phyloP scores from a whole-genome alignment of 2,113 vertebrate genomes.

The Calyptomena viridis region DNA sequence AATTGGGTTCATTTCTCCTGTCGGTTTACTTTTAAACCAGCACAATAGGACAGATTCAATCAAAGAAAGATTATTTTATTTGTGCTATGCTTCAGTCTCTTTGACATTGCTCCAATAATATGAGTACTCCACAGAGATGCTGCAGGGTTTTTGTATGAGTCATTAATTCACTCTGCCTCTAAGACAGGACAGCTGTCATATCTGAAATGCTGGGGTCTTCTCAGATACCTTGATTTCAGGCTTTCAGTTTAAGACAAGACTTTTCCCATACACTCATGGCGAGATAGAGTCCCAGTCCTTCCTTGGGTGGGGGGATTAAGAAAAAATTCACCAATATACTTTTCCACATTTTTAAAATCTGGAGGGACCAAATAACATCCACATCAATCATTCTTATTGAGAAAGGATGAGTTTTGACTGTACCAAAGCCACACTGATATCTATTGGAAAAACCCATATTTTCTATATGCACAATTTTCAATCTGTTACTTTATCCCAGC shows the following conservation, averaged over 20 bases:
- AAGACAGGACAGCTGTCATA: not conserved
- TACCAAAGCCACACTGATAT: not conserved
- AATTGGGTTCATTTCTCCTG: no score
- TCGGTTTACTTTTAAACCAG: no score
- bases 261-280: accelerated
- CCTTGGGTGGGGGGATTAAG: not conserved
- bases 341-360: not conserved
- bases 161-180: not conserved
- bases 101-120: not conserved
- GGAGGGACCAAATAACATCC: not conserved
- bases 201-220: not conserved
- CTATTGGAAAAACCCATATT: not conserved
- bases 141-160: not conserved
- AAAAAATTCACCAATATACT: not conserved
- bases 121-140: not conserved
- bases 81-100: not conserved
- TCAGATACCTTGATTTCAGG: not conserved
- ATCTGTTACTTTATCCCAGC: not conserved
- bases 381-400: not conserved
- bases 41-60: not conserved
- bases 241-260: not conserved
- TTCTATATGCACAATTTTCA: not conserved
- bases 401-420: not conserved
- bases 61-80: not conserved
- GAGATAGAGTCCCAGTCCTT: not conserved